Percentiles rank a stretch among this genome's conserved stretches.
Conservation (phyloP, 2,797 vertebrate genomes). For the Myotis vivesi region DNA sequence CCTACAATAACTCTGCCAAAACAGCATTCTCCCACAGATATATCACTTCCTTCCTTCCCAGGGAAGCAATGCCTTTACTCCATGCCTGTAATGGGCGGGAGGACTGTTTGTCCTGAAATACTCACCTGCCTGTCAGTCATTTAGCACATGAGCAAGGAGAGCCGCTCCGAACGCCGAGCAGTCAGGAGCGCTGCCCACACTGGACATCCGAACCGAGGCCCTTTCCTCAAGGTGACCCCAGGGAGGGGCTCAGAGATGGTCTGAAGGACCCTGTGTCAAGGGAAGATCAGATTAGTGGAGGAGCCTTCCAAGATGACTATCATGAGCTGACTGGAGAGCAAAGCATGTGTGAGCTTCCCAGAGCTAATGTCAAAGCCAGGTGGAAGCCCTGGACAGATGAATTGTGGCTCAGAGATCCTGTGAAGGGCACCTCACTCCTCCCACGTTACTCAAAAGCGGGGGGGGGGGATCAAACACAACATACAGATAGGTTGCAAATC, state of each 20-base stretch:
- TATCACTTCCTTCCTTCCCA: slow-evolving; percentile 63
- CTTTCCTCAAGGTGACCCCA: background rate
- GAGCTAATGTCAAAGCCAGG: background rate
- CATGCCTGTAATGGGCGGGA: slow-evolving; percentile 6
- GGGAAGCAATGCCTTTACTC: slow-evolving; percentile 60
- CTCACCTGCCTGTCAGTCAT: slow-evolving; percentile 43
- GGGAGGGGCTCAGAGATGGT: background rate
- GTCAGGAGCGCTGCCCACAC: background rate
- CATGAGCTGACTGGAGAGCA: background rate
- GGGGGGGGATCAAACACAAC: background rate
- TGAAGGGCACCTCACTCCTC: background rate
- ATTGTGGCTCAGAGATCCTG: background rate
- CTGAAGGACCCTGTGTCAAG: background rate
- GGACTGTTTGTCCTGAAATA: background rate
- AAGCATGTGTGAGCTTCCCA: background rate
- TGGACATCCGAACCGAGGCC: too few relatives aligned
- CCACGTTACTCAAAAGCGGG: background rate
- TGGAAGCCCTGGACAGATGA: background rate
- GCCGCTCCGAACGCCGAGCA: background rate
- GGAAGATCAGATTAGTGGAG: background rate
- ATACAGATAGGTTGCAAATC: slow-evolving; percentile 59
- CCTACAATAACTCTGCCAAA: slow-evolving; percentile 53
- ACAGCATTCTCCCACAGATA: slow-evolving; percentile 43
- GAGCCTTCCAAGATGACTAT: background rate
- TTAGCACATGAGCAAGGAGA: background rate